A percentile compares a stretch with the other conserved stretches of the same genome.
Evolutionary conservation across 2,113 vertebrate genomes (phyloP).

Genomic region (Psittacara wagleri): DNA sequence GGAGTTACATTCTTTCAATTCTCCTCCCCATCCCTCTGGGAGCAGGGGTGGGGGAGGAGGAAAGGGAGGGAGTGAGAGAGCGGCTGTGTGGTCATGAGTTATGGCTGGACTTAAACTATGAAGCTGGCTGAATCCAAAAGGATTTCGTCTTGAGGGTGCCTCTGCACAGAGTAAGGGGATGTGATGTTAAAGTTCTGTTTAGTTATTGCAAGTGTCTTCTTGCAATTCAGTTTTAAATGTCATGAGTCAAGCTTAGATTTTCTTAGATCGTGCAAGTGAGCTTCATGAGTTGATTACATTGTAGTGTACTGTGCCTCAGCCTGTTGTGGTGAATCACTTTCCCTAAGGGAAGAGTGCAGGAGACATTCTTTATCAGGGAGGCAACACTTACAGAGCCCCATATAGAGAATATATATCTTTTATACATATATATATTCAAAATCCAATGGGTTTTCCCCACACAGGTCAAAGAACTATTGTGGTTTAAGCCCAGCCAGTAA

Average conservation of each 20-base stretch:
- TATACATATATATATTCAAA: no score
- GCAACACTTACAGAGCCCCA: neutral
- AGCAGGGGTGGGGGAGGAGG: no score
- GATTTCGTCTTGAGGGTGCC: neutral
- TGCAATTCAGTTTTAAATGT: neutral
- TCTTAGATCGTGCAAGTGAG: neutral
- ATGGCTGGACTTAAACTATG: no score
- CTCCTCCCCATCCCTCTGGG: no score
- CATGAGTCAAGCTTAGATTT: neutral
- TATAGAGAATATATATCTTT: no score
- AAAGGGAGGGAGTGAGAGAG: no score
- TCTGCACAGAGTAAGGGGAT: neutral
- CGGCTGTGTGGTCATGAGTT: no score
- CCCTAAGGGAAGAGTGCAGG: rapidly evolving
- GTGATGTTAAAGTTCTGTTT: neutral
- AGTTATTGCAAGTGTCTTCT: neutral
- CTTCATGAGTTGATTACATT: neutral
- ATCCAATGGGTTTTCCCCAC: no score
- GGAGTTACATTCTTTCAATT: no score
- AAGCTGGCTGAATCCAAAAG: neutral
- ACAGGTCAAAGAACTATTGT: no score
- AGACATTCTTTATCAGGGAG: neutral
- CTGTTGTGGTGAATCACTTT: neutral
- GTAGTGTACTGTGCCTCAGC: neutral
- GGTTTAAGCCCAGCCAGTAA: no score